phyloP scores from a whole-genome alignment of 2,113 vertebrate genomes.

The Nothobranchius kuhntae region DNA sequence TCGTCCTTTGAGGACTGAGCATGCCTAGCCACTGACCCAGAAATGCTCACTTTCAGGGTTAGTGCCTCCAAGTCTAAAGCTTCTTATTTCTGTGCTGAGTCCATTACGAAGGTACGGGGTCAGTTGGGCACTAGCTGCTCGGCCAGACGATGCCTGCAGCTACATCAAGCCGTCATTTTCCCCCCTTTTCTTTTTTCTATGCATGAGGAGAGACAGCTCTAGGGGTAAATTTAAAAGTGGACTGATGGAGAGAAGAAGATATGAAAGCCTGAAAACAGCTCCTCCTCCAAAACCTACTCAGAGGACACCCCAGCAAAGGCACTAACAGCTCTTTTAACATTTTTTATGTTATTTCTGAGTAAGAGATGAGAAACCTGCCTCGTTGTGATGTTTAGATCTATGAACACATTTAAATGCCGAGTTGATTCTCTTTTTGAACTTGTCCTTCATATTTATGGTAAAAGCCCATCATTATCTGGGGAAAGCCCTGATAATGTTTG shows the following conservation, averaged over 20 bases:
- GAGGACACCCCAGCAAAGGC: slow-evolving; percentile 9
- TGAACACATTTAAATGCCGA: slow-evolving; percentile 4
- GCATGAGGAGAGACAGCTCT: slow-evolving; percentile 35
- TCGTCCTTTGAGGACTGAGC: slow-evolving; percentile 27
- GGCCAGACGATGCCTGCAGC: slow-evolving; percentile 34
- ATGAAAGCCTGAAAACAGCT: slow-evolving; percentile 32
- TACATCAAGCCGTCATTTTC: slow-evolving; percentile 46
- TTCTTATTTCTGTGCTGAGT: slow-evolving; percentile 47
- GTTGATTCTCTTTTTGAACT: not conserved
- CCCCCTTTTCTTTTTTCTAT: slow-evolving; percentile 5
- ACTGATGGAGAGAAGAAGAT: slow-evolving; percentile 22
- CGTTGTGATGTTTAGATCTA: slow-evolving; percentile 19
- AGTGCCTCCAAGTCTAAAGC: slow-evolving; percentile 36
- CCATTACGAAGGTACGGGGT: slow-evolving; percentile 60
- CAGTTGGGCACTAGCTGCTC: slow-evolving; percentile 38
- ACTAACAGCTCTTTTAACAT: slow-evolving; percentile 17
- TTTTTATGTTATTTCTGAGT: slow-evolving; percentile 25
- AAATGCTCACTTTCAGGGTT: slow-evolving; percentile 62
- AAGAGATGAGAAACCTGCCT: slow-evolving; percentile 17
- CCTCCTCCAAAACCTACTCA: slow-evolving; percentile 25
- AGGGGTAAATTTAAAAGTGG: slow-evolving; percentile 43
- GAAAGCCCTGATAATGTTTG: not conserved
- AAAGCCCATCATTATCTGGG: not conserved
- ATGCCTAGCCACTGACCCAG: slow-evolving; percentile 50
- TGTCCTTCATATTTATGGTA: slow-evolving; percentile 15